Conservation (phyloP, 2,113 vertebrate genomes). For the Silurus meridionalis region DNA sequence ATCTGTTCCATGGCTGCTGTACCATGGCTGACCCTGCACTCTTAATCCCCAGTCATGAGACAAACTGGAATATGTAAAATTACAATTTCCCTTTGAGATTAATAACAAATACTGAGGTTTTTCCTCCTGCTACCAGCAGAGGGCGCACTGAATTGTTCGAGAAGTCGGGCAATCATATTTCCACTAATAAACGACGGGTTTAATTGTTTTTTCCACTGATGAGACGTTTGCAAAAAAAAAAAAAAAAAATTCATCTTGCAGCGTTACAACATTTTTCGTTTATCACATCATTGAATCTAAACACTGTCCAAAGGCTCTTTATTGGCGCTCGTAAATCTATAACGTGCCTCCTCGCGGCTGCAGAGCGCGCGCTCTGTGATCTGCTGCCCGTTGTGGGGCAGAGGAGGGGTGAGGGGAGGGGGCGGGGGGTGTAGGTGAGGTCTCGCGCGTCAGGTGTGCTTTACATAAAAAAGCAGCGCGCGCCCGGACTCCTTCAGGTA, state of each 20-base stretch:
- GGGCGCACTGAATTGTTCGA: not conserved
- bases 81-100: too few species aligned
- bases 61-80: too few species aligned
- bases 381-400: not conserved
- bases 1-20: too few species aligned
- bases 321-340: constrained; percentile 12
- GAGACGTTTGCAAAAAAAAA: not conserved
- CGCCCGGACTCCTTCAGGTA: constrained; percentile 47
- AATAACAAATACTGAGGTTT: too few species aligned
- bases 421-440: constrained; percentile 17
- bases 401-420: constrained; percentile 51
- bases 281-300: not conserved
- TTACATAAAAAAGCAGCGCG: constrained; percentile 61
- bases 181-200: not conserved
- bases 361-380: not conserved
- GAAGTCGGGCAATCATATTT: not conserved
- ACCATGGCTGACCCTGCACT: too few species aligned
- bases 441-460: not conserved
- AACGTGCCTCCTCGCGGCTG: not conserved
- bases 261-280: not conserved
- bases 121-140: not conserved
- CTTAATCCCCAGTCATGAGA: too few species aligned
- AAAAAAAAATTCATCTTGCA: not conserved
- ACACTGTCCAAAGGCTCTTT: constrained; percentile 12
- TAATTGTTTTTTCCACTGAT: not conserved